Conservation (phyloP, 2,888 invertebrate species). For the Tiliacea citrago region DNA sequence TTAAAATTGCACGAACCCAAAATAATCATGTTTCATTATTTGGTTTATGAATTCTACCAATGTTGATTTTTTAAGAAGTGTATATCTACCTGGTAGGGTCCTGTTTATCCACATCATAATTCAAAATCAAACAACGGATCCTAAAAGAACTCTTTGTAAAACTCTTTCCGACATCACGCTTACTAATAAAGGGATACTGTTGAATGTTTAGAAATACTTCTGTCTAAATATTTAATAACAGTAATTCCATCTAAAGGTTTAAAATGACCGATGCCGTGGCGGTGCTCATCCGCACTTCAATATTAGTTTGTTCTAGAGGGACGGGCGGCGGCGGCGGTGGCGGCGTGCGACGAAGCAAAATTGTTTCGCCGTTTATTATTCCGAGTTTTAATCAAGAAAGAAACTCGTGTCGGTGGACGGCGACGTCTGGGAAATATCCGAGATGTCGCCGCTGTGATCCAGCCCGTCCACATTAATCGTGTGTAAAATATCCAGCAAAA, state of each 20-base stretch:
- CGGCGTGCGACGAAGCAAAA: constrained; percentile 78
- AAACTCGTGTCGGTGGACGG: constrained; percentile 72
- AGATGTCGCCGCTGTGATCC: constrained; percentile 75
- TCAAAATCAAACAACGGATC: neutral
- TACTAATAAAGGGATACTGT: constrained; percentile 25
- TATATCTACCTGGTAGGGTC: neutral
- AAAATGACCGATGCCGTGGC: constrained; percentile 71
- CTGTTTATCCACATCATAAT: neutral
- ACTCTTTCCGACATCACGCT: constrained; percentile 1
- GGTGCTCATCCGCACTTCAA: constrained; percentile 78
- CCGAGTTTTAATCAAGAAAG: constrained; percentile 89
- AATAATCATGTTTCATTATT: neutral
- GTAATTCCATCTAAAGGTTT: constrained; percentile 57
- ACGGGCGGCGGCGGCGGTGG: constrained; percentile 63
- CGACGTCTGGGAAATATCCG: constrained; percentile 81
- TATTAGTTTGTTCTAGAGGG: constrained; percentile 81
- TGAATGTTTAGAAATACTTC: constrained; percentile 46
- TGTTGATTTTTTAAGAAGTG: neutral
- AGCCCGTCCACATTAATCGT: constrained; percentile 78
- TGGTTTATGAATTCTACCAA: neutral
- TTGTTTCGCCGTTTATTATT: constrained; percentile 89
- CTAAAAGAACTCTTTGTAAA: neutral
- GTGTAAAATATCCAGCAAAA: constrained; percentile 79
- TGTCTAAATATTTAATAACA: constrained; percentile 60
- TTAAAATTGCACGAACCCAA: neutral